These are phyloP conservation scores for Caradrina clavipalpis DNA, from an alignment of 2,888 invertebrate genomes.

Conservation along the genomic window DNA sequence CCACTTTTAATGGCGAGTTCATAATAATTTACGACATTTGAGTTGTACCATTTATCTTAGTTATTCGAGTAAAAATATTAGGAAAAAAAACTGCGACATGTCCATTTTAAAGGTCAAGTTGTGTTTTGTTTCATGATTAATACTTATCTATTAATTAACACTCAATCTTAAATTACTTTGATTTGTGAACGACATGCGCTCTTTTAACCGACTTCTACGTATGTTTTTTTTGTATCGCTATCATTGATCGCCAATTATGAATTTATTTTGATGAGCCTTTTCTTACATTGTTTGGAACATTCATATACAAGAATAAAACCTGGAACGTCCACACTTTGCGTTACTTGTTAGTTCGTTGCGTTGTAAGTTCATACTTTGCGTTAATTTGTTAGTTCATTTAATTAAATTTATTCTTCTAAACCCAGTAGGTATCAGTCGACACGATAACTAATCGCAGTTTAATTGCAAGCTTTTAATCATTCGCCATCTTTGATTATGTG, in stretches of 20 bases:
- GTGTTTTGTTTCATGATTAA: conserved; percentile 12
- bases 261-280: no score
- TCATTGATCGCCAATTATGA: no score
- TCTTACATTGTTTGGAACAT: no score
- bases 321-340: no score
- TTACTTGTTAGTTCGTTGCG: background rate
- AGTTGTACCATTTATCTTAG: conserved; percentile 53
- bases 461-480: conserved; percentile 54
- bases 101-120: conserved; percentile 26
- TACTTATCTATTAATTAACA: conserved; percentile 4
- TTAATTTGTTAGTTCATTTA: conserved; percentile 14
- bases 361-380: conserved; percentile 6
- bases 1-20: conserved; percentile 54
- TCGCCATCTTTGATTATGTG: conserved; percentile 40
- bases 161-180: background rate
- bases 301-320: no score
- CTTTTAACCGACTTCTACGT: no score
- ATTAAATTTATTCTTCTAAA: conserved; percentile 33
- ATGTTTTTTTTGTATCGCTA: no score
- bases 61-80: conserved; percentile 23
- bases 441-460: conserved; percentile 43
- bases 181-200: background rate
- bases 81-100: conserved; percentile 21
- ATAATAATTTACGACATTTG: conserved; percentile 52
- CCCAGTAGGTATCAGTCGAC: conserved; percentile 29